phyloP scores from a whole-genome alignment of 2,113 vertebrate species.

The Syngnathus scovelli region DNA sequence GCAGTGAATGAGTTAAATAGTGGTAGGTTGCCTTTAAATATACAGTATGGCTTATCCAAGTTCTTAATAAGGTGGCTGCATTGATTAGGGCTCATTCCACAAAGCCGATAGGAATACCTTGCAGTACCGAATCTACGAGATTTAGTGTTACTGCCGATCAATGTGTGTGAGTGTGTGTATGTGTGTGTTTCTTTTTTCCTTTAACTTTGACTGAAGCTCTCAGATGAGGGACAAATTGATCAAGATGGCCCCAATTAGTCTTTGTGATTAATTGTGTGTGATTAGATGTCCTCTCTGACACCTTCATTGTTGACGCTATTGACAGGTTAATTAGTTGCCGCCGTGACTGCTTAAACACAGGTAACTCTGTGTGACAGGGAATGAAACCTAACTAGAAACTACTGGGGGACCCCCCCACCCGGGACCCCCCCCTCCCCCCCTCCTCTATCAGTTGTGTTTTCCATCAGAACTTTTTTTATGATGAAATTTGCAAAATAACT shows the following conservation, averaged over 20 bases:
- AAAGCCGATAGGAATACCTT: conserved; percentile 7
- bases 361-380: conserved; percentile 43
- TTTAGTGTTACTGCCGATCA: not conserved
- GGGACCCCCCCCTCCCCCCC: not conserved
- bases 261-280: conserved; percentile 53
- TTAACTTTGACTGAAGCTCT: conserved; percentile 47
- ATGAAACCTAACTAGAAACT: conserved; percentile 27
- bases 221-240: conserved; percentile 56
- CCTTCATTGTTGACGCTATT: conserved; percentile 47
- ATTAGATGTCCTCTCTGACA: conserved; percentile 48
- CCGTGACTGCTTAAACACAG: conserved; percentile 51
- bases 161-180: conserved; percentile 1
- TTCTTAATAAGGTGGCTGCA: conserved; percentile 28
- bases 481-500: too few relatives aligned
- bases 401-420: not conserved
- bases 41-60: conserved; percentile 10
- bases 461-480: not conserved
- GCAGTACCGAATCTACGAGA: not conserved
- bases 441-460: not conserved
- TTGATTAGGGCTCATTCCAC: conserved; percentile 27
- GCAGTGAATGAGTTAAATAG: too few relatives aligned
- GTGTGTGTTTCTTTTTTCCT: conserved; percentile 17
- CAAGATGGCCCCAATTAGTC: conserved; percentile 64
- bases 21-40: conserved; percentile 1
- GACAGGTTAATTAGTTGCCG: conserved; percentile 60